phyloP scores from a whole-genome alignment of 2,888 invertebrate genomes.

The Ornithoptera alexandrae region DNA sequence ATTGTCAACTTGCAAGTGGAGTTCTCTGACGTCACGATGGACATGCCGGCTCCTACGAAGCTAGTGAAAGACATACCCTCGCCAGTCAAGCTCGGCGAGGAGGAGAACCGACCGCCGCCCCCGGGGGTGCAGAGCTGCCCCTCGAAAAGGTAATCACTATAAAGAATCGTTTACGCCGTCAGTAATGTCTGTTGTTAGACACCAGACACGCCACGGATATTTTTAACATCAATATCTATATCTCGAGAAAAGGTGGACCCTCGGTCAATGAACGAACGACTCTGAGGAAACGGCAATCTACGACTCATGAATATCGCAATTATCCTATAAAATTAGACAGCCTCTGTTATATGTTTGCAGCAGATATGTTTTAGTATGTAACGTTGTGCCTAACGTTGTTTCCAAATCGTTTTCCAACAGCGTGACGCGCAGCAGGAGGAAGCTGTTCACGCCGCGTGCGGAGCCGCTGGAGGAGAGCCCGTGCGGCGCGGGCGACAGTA shows the following conservation, averaged over 20 bases:
- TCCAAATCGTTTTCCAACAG: slow-evolving; percentile 35
- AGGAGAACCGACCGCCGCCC: slow-evolving; percentile 58
- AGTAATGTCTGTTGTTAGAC: too few relatives aligned
- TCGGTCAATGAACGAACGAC: too few relatives aligned
- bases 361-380: too few relatives aligned
- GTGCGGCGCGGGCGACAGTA: slow-evolving; percentile 49
- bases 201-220: too few relatives aligned
- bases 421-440: slow-evolving; percentile 64
- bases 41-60: slow-evolving; percentile 52
- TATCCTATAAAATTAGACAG: too few relatives aligned
- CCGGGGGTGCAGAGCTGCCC: slow-evolving; percentile 64
- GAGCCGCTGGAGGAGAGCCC: slow-evolving; percentile 66
- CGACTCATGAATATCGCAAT: too few relatives aligned
- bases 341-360: too few relatives aligned
- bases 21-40: slow-evolving; percentile 65
- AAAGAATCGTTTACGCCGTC: background rate
- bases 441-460: slow-evolving; percentile 69
- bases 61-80: slow-evolving; percentile 58
- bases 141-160: slow-evolving; percentile 56
- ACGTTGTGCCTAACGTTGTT: too few relatives aligned
- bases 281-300: too few relatives aligned
- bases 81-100: slow-evolving; percentile 46
- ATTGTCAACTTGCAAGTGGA: slow-evolving; percentile 64
- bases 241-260: too few relatives aligned
- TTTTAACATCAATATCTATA: too few relatives aligned